Evolutionary conservation across 2,888 invertebrate genomes (phyloP), one percentile per base, ranked within the genome.

Genomic region (Hetaerina titia): DNA sequence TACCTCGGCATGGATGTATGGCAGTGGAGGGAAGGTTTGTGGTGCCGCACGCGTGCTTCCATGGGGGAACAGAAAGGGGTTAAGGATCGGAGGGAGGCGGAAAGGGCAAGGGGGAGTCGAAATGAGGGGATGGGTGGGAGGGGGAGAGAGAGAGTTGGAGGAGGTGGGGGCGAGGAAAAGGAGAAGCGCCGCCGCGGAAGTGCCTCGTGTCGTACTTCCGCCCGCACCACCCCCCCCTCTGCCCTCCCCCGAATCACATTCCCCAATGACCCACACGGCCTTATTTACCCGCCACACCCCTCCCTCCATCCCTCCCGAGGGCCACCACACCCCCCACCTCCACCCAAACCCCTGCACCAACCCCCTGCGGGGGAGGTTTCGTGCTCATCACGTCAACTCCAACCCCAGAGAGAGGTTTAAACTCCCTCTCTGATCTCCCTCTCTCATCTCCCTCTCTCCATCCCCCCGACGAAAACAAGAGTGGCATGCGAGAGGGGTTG

Each of bases 141-240:
- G 13, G 81, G 31, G 25, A 13, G 19, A 13, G 25, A 81, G 81
- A 45, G 45, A 45, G 45, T 45, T 45, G 45, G 31, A 88, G 45
- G 45, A 56, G 89, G 22, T 15, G 89, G 89, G 17, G 31, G 90
- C 19, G 19, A 17, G 69, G 64, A 60, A n/a, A 69, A 69, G 69
- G 7, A 22, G 19, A 17, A 2, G 8, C 31, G 81, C 81, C 81
- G 81, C 81, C 81, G 22, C 92, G 92, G 92, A 92, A 92, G 92
- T 92, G 92, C 81, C 31, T 92, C 92, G 69, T 74, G 69, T 92
- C 92, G 92, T 92, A 92, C 92, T 92, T 92, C 92, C 92, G 92
- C 92, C 64, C n/a, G 60, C 22, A 8, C 56, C 89, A 9, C 15
- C 7, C 58, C n/a, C 22, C n/a, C 15, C 25, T n/a, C 31, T 17